Evolutionary conservation across 2,113 vertebrate species (phyloP).

Genomic region (Mobula hypostoma): DNA sequence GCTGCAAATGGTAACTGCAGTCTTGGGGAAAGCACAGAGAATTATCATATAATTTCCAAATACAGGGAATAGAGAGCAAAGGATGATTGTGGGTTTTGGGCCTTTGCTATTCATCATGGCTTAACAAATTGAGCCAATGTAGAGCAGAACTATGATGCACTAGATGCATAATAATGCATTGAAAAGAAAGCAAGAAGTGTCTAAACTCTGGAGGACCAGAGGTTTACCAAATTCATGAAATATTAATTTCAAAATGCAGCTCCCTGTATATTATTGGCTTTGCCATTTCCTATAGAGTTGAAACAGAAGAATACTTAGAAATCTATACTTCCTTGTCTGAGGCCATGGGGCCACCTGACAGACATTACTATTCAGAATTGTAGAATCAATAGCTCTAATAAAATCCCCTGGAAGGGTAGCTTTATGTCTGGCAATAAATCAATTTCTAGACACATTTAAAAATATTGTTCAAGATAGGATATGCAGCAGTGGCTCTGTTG

Average conservation of each 20-base stretch:
- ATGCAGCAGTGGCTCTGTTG: neutral
- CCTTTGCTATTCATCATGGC: neutral
- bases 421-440: neutral
- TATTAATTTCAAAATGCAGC: conserved; percentile 15
- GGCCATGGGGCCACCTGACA: neutral
- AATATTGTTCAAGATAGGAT: neutral
- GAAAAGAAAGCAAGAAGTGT: neutral
- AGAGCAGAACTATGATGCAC: neutral
- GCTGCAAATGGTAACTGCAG: too few relatives aligned
- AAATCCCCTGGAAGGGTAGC: neutral
- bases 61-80: neutral
- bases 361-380: neutral
- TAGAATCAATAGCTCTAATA: neutral
- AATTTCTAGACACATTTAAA: neutral
- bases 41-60: neutral
- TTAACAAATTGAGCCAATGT: too few relatives aligned
- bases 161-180: neutral
- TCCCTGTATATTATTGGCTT: neutral
- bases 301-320: neutral
- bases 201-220: neutral
- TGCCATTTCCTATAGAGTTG: neutral
- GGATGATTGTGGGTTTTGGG: neutral
- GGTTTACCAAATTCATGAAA: neutral
- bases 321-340: neutral
- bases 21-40: too few relatives aligned